These are phyloP conservation scores for Myotis planiceps DNA, from an alignment of 2,797 vertebrate genomes.

Conservation along the genomic window DNA sequence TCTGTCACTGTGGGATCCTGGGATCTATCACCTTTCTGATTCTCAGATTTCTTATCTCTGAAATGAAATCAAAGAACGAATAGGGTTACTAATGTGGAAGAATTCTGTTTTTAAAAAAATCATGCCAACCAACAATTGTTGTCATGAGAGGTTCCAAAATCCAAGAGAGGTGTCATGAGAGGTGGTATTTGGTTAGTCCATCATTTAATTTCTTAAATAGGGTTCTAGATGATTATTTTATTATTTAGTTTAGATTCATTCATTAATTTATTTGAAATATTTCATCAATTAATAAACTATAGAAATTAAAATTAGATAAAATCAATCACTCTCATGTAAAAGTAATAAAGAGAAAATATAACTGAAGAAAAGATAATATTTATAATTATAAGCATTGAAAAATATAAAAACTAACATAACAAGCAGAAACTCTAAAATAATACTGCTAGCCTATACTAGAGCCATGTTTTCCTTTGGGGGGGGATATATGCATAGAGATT, in stretches of 20 bases:
- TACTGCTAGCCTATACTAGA: neutral
- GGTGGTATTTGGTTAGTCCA: neutral
- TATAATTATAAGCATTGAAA: neutral
- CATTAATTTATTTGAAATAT: constrained; percentile 34
- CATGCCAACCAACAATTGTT: neutral
- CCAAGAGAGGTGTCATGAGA: neutral
- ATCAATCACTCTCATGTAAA: neutral
- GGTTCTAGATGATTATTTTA: neutral
- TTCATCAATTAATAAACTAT: neutral
- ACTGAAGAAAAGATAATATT: neutral
- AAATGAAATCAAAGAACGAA: neutral
- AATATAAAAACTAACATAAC: neutral
- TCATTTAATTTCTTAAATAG: neutral
- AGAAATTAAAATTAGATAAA: neutral
- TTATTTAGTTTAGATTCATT: constrained; percentile 15
- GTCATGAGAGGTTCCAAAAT: neutral
- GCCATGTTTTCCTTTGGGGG: neutral
- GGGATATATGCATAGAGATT: neutral
- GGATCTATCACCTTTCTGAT: neutral
- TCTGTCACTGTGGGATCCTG: neutral
- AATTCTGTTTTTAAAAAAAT: neutral
- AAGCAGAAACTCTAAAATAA: neutral
- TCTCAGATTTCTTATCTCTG: neutral
- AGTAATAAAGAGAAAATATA: constrained; percentile 1
- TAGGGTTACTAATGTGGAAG: neutral